phyloP scores from a whole-genome alignment of 1,140 invertebrate genomes.

The Anoplophora glabripennis region DNA sequence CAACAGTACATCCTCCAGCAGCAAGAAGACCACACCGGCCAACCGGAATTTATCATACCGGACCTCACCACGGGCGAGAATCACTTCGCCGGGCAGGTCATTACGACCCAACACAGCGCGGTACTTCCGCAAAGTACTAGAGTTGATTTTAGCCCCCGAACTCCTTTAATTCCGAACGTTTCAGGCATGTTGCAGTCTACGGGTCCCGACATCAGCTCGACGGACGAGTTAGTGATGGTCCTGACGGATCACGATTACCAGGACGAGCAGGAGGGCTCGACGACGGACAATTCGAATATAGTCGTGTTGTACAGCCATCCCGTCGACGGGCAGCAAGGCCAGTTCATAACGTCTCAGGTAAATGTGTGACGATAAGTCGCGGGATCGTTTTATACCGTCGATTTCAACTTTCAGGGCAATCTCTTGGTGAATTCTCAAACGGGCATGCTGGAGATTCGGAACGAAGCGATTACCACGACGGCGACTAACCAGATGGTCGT shows the following conservation, averaged over 20 bases:
- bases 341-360: slow-evolving; percentile 50
- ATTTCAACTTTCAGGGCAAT: slow-evolving; percentile 43
- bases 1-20: slow-evolving; percentile 49
- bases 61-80: slow-evolving; percentile 26
- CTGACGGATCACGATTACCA: slow-evolving; percentile 49
- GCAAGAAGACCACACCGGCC: slow-evolving; percentile 26
- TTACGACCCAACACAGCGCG: slow-evolving; percentile 16
- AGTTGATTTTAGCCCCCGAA: background rate
- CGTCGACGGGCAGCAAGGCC: slow-evolving; percentile 54
- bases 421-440: slow-evolving; percentile 55
- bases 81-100: slow-evolving; percentile 15
- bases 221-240: slow-evolving; percentile 49
- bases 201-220: slow-evolving; percentile 37
- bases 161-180: background rate
- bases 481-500: slow-evolving; percentile 29
- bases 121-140: slow-evolving; percentile 6
- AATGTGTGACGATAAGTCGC: slow-evolving; percentile 24
- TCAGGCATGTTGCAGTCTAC: slow-evolving; percentile 27
- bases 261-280: slow-evolving; percentile 43
- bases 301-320: slow-evolving; percentile 61
- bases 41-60: slow-evolving; percentile 42
- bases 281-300: slow-evolving; percentile 56
- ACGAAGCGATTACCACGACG: slow-evolving; percentile 31
- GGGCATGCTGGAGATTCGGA: slow-evolving; percentile 51
- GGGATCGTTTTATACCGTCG: background rate